phyloP scores from a whole-genome alignment of 2,113 vertebrate genomes.

The Sinocyclocheilus anophthalmus region DNA sequence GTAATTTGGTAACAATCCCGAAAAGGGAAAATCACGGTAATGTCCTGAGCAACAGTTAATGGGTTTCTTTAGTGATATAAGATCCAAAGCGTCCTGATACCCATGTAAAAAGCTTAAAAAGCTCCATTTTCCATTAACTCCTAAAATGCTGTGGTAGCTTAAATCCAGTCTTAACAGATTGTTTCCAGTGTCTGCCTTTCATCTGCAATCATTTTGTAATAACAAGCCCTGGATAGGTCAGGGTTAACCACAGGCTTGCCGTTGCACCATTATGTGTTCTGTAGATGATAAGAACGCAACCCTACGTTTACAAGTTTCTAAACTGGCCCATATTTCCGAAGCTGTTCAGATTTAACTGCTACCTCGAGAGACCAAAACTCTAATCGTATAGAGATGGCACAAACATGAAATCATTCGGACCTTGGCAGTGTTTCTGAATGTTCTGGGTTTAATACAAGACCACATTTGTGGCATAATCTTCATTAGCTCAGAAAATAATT shows the following conservation, averaged over 20 bases:
- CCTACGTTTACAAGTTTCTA: conserved; percentile 6
- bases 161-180: conserved; percentile 1
- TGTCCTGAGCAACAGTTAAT: too few relatives aligned
- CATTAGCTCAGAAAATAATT: not conserved
- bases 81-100: not conserved
- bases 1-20: too few relatives aligned
- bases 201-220: conserved; percentile 62
- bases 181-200: conserved; percentile 62
- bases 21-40: too few relatives aligned
- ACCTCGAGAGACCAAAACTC: not conserved
- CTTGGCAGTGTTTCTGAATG: not conserved
- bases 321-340: not conserved
- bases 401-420: not conserved
- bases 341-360: not conserved
- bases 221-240: conserved; percentile 67
- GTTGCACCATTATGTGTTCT: conserved; percentile 71
- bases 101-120: not conserved
- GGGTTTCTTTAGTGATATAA: not conserved
- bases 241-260: conserved; percentile 70
- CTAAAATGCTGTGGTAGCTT: not conserved
- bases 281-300: conserved; percentile 52
- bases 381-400: not conserved
- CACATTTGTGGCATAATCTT: not conserved
- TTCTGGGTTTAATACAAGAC: not conserved
- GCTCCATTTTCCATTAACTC: not conserved